These are phyloP conservation scores for Poeciliopsis paucimaculata DNA, from an alignment of 2,797 vertebrate species.

Conservation along the genomic window DNA sequence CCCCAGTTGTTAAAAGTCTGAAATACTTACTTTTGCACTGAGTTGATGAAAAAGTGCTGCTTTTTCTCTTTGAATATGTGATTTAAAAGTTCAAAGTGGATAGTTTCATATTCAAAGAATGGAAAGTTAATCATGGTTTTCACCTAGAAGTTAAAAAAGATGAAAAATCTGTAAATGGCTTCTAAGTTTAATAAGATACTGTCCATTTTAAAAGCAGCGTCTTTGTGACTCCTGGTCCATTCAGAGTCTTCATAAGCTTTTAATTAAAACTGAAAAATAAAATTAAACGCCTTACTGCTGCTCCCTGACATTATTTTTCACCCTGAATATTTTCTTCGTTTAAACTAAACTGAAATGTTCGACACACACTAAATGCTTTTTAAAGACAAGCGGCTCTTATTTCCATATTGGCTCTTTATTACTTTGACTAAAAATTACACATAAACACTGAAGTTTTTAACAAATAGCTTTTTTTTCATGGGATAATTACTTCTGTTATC, in stretches of 20 bases:
- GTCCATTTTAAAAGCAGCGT: constrained; percentile 19
- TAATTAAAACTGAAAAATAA: constrained; percentile 24
- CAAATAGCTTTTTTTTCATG: too few species aligned
- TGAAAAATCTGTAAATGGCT: constrained; percentile 22
- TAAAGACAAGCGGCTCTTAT: too few species aligned
- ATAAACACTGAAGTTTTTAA: too few species aligned
- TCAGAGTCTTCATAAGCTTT: constrained; percentile 20
- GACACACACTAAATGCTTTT: constrained; percentile 2
- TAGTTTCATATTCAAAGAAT: constrained; percentile 44
- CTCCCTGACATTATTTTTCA: constrained; percentile 13
- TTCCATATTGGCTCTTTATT: too few species aligned
- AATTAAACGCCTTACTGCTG: not conserved
- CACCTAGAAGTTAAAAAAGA: constrained; percentile 16
- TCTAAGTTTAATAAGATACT: constrained; percentile 12
- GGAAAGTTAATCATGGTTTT: constrained; percentile 39
- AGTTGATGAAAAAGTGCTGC: constrained; percentile 35
- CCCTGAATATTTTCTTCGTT: constrained; percentile 17
- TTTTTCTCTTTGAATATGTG: constrained; percentile 45
- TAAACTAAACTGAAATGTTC: not conserved
- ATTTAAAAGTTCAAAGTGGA: constrained; percentile 61
- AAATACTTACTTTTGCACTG: constrained; percentile 27
- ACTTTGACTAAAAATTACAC: too few species aligned
- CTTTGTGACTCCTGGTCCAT: constrained; percentile 24
- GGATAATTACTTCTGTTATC: too few species aligned
- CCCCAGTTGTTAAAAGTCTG: constrained; percentile 21